These are phyloP conservation scores for Pseudochirops corinnae DNA, from an alignment of 2,797 vertebrate species.

Conservation along the genomic window DNA sequence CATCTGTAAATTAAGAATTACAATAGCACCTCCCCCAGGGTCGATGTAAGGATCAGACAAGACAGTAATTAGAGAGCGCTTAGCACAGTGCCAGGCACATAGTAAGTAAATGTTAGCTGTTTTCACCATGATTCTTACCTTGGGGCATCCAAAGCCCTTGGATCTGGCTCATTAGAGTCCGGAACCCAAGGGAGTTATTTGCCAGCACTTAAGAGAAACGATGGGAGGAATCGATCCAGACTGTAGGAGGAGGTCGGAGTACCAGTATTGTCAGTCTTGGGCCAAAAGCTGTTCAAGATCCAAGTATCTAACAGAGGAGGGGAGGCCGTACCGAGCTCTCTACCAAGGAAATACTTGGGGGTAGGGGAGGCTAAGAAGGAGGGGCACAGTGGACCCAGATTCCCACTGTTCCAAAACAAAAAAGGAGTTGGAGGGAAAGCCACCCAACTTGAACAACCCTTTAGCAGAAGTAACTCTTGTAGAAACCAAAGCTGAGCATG, in stretches of 20 bases:
- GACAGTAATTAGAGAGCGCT: not conserved
- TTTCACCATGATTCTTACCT: not conserved
- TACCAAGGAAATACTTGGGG: fast-evolving
- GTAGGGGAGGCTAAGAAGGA: not conserved
- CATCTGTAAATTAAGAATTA: not conserved
- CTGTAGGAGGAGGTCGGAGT: not conserved
- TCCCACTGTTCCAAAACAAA: not conserved
- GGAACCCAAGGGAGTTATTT: not conserved
- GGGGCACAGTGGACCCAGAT: not conserved
- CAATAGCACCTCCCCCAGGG: not conserved
- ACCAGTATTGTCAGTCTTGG: not conserved
- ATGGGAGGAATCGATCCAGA: not conserved
- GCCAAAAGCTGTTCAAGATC: not conserved
- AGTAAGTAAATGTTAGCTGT: not conserved
- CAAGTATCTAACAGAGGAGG: not conserved
- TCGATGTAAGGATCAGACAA: not conserved
- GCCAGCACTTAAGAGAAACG: not conserved
- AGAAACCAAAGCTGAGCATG: not conserved
- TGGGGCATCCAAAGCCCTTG: not conserved
- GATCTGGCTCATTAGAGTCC: not conserved
- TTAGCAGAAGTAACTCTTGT: not conserved
- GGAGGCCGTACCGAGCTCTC: not conserved
- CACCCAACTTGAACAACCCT: not conserved
- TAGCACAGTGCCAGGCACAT: not conserved
- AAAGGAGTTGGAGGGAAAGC: not conserved